Base-by-base conservation (phyloP, 2,113 vertebrate genomes). In the Bos indicus region DNA sequence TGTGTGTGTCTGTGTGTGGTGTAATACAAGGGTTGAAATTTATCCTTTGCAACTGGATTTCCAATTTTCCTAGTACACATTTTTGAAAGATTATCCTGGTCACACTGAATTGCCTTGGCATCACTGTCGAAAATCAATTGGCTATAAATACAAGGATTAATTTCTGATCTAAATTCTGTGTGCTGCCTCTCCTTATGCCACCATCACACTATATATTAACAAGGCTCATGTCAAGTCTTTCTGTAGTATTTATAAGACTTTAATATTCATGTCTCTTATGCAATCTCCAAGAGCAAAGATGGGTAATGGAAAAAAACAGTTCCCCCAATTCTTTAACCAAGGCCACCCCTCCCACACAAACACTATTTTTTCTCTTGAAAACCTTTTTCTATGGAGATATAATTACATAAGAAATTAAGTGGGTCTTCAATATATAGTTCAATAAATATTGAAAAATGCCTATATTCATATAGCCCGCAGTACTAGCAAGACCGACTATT, bases 121-220 rank as follows among this genome's bases (percentile, higher is more conserved):
- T 91, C 36, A 60, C 94, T 60, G 82, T 67, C 46, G 23, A 71
- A 86, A 94, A 60, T 92, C 67, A 90, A 14, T 51, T 82, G 85
- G 33, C 12, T 52, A 26, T 25, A 46, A 60, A 9, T 33, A 52
- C n/a, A 60, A 81, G 36, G 26, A 77, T 86, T 97, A 81, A 90
- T 74, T 90, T 92, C 46, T 40, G 13, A 7, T 85, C 14, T 94
- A 30, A 17, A 13, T 67, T 91, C 15, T 80, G 7, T 81, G 19
- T 6, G 9, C 71, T 16, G 28, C n/a, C 25, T 71, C 30, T 80
- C 17, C 21, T 86, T 74, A 48, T 36, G 33, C 26, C 77, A 67
- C 6, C 33, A 36, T 51, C 71, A 89, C 13, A 64, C 46, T 28
- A 4, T 62, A 12, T 28, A 64, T 16, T 62, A 30, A 30, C 30